These are phyloP conservation scores for Variabilichromis moorii DNA, from an alignment of 2,113 vertebrate species.

Conservation along the genomic window DNA sequence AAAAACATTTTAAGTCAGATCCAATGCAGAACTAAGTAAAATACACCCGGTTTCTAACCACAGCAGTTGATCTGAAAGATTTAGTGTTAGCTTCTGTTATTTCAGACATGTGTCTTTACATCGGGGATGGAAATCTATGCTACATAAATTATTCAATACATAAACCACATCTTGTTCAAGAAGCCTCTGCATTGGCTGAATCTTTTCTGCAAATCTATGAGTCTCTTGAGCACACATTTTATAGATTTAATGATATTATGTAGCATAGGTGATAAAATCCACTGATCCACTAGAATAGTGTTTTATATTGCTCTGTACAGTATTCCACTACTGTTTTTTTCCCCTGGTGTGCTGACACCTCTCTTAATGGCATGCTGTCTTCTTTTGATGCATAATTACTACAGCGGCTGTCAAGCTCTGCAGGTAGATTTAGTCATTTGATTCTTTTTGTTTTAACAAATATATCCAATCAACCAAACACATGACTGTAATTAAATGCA, in stretches of 20 bases:
- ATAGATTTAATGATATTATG: not conserved
- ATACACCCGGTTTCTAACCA: not conserved
- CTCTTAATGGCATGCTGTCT: not conserved
- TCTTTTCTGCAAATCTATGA: not conserved
- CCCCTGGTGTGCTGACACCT: not conserved
- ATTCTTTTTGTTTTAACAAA: not conserved
- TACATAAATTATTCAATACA: not conserved
- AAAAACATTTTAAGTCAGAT: not conserved
- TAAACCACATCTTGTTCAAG: not conserved
- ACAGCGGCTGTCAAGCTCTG: not conserved
- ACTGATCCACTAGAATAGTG: not conserved
- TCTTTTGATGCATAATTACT: not conserved
- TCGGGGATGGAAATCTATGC: not conserved
- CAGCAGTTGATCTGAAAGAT: not conserved
- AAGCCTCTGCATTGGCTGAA: not conserved
- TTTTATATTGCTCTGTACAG: not conserved
- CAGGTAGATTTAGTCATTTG: not conserved
- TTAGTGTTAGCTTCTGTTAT: not conserved
- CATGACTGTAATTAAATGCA: not conserved
- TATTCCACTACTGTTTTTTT: rapidly evolving
- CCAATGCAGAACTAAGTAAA: not conserved
- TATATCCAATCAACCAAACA: not conserved
- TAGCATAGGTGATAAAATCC: not conserved
- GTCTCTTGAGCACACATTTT: not conserved
- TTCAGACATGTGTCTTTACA: not conserved